Evolutionary conservation across 2,888 invertebrate species (phyloP).

Genomic region (Drosophila nr. medialis): DNA sequence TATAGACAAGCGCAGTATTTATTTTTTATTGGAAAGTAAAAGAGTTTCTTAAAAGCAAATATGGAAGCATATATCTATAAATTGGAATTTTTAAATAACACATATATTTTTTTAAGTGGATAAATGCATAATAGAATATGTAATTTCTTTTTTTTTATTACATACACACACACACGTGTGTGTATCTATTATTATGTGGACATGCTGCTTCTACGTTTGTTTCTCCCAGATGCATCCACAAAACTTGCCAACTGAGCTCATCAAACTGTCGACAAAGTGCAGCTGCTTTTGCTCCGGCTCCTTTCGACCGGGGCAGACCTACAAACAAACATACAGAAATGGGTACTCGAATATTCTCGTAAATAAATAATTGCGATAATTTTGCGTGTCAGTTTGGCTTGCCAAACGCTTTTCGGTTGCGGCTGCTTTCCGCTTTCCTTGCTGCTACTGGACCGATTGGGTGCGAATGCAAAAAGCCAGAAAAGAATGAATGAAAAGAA

Average conservation of each 20-base stretch:
- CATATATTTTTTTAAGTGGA: neutral
- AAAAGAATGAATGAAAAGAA: neutral
- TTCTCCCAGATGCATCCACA: conserved; percentile 41
- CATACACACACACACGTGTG: neutral
- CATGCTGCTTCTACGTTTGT: conserved; percentile 3
- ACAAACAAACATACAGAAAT: neutral
- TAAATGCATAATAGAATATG: neutral
- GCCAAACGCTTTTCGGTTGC: conserved; percentile 48
- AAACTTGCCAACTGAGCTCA: conserved; percentile 56
- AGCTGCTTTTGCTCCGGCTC: conserved; percentile 43
- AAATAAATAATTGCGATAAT: conserved; percentile 63
- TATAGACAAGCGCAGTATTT: too few relatives aligned
- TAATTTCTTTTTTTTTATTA: neutral
- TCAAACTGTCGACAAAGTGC: conserved; percentile 72
- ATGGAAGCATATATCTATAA: too few relatives aligned
- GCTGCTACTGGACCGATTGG: conserved; percentile 40
- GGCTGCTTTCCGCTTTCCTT: conserved; percentile 14
- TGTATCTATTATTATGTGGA: too few relatives aligned
- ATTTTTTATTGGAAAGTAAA: too few relatives aligned
- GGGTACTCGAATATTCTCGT: conserved; percentile 9
- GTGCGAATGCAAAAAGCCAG: conserved; percentile 21
- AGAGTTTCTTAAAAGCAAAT: too few relatives aligned
- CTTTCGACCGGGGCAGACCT: conserved; percentile 1
- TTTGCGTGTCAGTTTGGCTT: conserved; percentile 64
- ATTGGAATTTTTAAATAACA: neutral